Conservation (phyloP, 2,797 vertebrate species). For the Macrochelys suwanniensis region DNA sequence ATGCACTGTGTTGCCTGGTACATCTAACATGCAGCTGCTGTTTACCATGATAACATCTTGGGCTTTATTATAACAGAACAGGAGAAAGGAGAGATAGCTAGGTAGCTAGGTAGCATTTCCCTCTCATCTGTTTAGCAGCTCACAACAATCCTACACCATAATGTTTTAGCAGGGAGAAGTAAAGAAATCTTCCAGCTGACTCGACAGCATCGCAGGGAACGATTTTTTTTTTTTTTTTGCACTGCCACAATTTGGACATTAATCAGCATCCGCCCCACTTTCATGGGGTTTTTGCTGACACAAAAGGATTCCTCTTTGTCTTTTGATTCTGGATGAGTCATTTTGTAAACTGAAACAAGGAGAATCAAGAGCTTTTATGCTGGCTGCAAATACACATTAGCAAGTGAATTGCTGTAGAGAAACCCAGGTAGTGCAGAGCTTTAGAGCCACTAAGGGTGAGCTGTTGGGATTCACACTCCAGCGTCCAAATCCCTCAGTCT, state of each 20-base stretch:
- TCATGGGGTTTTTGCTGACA: neutral
- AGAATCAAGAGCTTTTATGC: neutral
- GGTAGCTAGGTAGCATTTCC: neutral
- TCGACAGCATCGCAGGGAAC: neutral
- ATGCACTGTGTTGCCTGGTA: constrained; percentile 57
- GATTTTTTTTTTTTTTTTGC: neutral
- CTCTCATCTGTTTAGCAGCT: neutral
- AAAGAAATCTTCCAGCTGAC: neutral
- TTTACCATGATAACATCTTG: constrained; percentile 20
- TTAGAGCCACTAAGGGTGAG: neutral
- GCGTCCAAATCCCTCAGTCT: neutral
- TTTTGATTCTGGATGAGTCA: neutral
- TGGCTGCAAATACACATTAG: neutral
- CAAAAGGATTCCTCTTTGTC: neutral
- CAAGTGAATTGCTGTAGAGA: neutral
- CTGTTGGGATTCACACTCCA: neutral
- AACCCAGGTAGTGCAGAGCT: neutral
- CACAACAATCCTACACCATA: neutral
- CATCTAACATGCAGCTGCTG: constrained; percentile 75
- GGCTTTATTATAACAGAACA: constrained; percentile 46
- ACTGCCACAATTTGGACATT: neutral
- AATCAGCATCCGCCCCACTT: neutral
- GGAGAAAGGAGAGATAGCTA: neutral
- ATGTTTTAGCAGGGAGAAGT: rapidly evolving
- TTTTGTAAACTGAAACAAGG: neutral